Percentiles rank a stretch among this genome's conserved stretches.
These are phyloP conservation scores for Plagodis pulveraria DNA, from an alignment of 2,888 invertebrate genomes.

Conservation along the genomic window DNA sequence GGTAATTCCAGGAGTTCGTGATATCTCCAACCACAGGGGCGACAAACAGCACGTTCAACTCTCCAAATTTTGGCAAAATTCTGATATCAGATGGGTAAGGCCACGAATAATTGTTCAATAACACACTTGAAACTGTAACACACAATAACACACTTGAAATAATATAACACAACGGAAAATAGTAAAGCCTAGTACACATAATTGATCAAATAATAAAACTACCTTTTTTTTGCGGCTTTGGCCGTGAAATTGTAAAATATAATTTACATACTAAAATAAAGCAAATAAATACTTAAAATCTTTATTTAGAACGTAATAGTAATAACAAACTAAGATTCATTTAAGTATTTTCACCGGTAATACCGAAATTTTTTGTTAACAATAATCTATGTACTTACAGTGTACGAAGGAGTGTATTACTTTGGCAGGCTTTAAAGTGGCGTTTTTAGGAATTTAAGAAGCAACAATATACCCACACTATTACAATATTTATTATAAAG, in stretches of 20 bases:
- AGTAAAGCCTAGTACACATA: constrained; percentile 7
- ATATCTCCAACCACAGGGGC: too few species aligned
- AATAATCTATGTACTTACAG: too few species aligned
- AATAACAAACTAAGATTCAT: constrained; percentile 1
- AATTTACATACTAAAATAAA: not conserved
- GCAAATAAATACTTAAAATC: constrained; percentile 5
- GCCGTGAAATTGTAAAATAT: constrained; percentile 2
- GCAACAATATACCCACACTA: too few species aligned
- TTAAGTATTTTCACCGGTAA: not conserved
- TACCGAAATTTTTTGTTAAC: not conserved
- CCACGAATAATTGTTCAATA: too few species aligned
- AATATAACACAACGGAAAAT: constrained; percentile 9
- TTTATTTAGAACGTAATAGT: constrained; percentile 3
- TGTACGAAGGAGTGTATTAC: too few species aligned
- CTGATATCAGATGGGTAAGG: too few species aligned
- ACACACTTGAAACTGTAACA: not conserved
- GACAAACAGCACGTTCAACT: too few species aligned
- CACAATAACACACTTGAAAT: constrained; percentile 10
- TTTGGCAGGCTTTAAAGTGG: too few species aligned
- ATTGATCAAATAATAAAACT: constrained; percentile 1
- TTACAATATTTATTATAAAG: too few species aligned
- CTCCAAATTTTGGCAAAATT: too few species aligned
- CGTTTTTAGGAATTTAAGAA: too few species aligned
- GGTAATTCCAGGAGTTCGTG: too few species aligned
- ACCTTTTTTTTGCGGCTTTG: constrained; percentile 2